phyloP scores from a whole-genome alignment of 2,113 vertebrate genomes.

The Mus musculus region GRCm39 chr10:20341501-20342000 shows the following conservation, averaged over 20 bases:
- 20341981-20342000: neutral
- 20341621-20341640: neutral
- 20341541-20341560: too few species aligned
- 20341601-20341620: neutral
- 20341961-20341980: neutral
- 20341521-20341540: too few species aligned
- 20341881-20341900: neutral
- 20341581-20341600: neutral
- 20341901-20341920: neutral
- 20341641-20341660: neutral
- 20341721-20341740: conserved; percentile 3
- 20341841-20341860: neutral
- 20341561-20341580: neutral
- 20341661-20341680: conserved; percentile 25
- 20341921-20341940: neutral
- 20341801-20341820: neutral
- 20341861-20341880: too few species aligned
- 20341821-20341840: neutral
- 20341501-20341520: too few species aligned
- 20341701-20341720: neutral
- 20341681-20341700: conserved; percentile 2
- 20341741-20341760: neutral
- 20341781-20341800: conserved; percentile 31
- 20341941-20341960: neutral
- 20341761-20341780: conserved; percentile 4